A percentile compares a stretch with the other conserved stretches of the same genome.
Evolutionary conservation across 2,797 vertebrate species (phyloP).

Genomic region (Poeciliopsis presidionis): DNA sequence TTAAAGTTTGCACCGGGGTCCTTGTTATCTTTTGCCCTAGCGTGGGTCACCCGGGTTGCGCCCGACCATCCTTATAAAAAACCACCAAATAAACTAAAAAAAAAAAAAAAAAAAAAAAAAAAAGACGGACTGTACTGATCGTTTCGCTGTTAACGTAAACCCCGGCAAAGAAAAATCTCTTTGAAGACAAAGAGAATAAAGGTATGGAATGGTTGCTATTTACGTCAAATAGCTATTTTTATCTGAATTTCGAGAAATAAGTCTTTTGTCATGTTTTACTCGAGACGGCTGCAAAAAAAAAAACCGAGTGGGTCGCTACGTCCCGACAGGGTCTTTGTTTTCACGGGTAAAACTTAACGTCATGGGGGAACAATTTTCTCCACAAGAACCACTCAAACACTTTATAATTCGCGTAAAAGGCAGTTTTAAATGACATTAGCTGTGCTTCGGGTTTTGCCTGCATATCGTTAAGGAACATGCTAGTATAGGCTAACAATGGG

Average conservation of each 20-base stretch:
- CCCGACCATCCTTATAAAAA: no score
- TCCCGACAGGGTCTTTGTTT: slow-evolving; percentile 36
- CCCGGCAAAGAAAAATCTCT: slow-evolving; percentile 58
- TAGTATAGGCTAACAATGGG: slow-evolving; percentile 76
- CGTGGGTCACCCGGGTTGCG: no score
- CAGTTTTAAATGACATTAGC: slow-evolving; percentile 10
- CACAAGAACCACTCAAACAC: neutral
- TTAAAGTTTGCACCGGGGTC: no score
- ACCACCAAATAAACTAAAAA: no score
- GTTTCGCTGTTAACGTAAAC: slow-evolving; percentile 35
- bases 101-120: slow-evolving; percentile 23
- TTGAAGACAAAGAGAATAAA: slow-evolving; percentile 81
- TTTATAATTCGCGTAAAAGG: neutral
- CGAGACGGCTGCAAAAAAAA: slow-evolving; percentile 27
- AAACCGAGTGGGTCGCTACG: slow-evolving; percentile 39
- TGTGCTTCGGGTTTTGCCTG: slow-evolving; percentile 14
- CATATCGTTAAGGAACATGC: slow-evolving; percentile 21
- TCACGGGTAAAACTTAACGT: slow-evolving; percentile 6
- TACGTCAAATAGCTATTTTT: slow-evolving; percentile 6
- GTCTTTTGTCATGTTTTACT: slow-evolving; percentile 42
- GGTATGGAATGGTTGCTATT: slow-evolving; percentile 53
- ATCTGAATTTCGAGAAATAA: slow-evolving; percentile 24
- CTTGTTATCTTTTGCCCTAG: no score
- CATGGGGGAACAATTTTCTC: neutral
- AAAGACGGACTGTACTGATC: slow-evolving; percentile 35